Evolutionary conservation across 2,797 vertebrate species (phyloP).

Genomic region (Thamnophis elegans): DNA sequence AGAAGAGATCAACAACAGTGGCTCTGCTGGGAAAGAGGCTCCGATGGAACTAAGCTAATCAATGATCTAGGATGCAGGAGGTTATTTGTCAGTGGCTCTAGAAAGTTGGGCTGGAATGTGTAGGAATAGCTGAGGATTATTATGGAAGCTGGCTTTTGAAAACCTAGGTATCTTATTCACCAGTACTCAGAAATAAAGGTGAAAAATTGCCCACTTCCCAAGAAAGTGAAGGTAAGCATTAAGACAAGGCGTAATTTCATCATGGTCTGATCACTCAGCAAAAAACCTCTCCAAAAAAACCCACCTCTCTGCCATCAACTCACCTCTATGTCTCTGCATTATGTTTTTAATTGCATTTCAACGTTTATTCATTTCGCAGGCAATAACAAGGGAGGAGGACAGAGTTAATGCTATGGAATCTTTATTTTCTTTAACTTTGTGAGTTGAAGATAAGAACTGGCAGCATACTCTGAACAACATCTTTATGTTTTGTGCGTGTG

Average conservation of each 20-base stretch:
- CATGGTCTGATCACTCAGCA: not conserved
- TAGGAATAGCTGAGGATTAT: not conserved
- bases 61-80: not conserved
- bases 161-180: not conserved
- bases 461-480: not conserved
- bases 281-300: not conserved
- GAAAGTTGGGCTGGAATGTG: not conserved
- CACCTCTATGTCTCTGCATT: not conserved
- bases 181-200: not conserved
- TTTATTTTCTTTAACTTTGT: not conserved
- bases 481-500: not conserved
- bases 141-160: not conserved
- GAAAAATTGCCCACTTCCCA: not conserved
- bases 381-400: not conserved
- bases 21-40: not conserved
- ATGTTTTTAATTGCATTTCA: not conserved
- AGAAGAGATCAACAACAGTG: not conserved
- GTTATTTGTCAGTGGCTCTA: not conserved
- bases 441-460: conserved; percentile 17
- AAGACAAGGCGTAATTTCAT: too few species aligned
- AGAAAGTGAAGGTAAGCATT: not conserved
- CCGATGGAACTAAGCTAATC: not conserved
- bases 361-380: not conserved
- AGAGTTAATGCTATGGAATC: not conserved
- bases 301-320: not conserved